These are phyloP conservation scores for Deladenus siricidicola DNA, from an alignment of 2,888 invertebrate genomes.

Conservation along the genomic window DNA sequence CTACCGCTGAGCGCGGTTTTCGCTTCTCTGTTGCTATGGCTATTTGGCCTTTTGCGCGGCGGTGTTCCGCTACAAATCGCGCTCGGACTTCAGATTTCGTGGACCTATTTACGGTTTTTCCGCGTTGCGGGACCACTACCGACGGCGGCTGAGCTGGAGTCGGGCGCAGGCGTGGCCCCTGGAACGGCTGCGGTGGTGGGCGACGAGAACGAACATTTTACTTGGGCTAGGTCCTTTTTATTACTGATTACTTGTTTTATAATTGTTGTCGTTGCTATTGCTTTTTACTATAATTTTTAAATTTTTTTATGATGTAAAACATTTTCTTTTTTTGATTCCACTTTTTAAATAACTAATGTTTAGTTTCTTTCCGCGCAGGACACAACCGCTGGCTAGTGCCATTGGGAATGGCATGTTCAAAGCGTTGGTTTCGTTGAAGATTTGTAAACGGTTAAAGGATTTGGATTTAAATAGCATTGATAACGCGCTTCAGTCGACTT, in stretches of 20 bases:
- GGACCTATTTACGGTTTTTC: constrained; percentile 51
- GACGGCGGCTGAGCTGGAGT: neutral
- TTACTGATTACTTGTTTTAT: neutral
- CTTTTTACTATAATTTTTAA: too few species aligned
- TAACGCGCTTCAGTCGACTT: constrained; percentile 1
- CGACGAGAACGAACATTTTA: constrained; percentile 48
- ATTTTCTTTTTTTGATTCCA: neutral
- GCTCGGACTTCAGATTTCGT: constrained; percentile 44
- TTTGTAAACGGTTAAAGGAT: constrained; percentile 35
- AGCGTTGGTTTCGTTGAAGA: constrained; percentile 29
- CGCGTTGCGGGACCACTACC: constrained; percentile 33
- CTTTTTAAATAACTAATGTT: constrained; percentile 2
- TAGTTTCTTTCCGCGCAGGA: constrained; percentile 44
- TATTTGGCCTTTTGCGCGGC: constrained; percentile 22
- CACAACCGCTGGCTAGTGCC: constrained; percentile 34
- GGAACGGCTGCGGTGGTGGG: constrained; percentile 33
- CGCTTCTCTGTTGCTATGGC: constrained; percentile 21
- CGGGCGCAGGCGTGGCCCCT: constrained; percentile 3
- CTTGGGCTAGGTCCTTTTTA: constrained; percentile 43
- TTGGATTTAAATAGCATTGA: constrained; percentile 7
- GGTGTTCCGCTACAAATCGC: constrained; percentile 25
- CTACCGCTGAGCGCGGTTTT: constrained; percentile 36
- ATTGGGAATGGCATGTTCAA: constrained; percentile 36
- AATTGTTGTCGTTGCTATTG: constrained; percentile 9
- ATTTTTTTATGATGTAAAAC: too few species aligned